Evolutionary conservation across 2,797 vertebrate species (phyloP).

Genomic region (Myiotriccus ornatus): DNA sequence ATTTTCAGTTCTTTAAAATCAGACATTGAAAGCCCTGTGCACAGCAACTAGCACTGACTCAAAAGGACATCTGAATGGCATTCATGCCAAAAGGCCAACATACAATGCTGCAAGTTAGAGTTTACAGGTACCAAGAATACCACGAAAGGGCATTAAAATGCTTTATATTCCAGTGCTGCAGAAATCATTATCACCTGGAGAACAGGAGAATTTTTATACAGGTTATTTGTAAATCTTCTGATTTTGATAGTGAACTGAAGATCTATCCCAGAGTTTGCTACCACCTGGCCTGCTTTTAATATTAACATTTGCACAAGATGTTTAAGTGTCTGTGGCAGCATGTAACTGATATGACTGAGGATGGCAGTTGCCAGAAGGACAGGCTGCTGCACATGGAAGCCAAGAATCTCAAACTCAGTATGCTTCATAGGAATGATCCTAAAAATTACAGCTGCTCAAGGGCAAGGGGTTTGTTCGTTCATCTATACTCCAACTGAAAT

Average conservation of each 20-base stretch:
- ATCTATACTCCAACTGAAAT: slow-evolving; percentile 22
- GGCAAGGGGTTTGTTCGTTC: background rate
- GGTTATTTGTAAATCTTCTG: background rate
- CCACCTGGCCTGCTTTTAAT: slow-evolving; percentile 21
- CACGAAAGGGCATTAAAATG: background rate
- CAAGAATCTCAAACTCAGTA: slow-evolving; percentile 26
- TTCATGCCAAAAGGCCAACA: background rate
- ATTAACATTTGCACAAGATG: slow-evolving; percentile 22
- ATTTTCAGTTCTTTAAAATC: background rate
- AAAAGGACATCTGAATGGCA: background rate
- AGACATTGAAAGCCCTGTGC: background rate
- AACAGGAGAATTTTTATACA: background rate
- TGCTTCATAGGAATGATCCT: slow-evolving; percentile 23
- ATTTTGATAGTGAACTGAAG: background rate
- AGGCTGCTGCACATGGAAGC: slow-evolving; percentile 36
- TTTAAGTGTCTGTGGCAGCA: slow-evolving; percentile 15
- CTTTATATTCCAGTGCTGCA: background rate
- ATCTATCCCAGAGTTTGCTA: background rate
- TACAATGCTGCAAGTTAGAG: background rate
- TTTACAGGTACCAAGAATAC: background rate
- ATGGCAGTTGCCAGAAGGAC: slow-evolving; percentile 55
- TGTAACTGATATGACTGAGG: slow-evolving; percentile 54
- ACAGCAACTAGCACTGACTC: background rate
- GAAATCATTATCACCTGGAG: background rate
- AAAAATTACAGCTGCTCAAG: slow-evolving; percentile 25